Evolutionary conservation across 2,797 vertebrate species (phyloP), one percentile per base, ranked within the genome.

Genomic region (Tragelaphus eurycerus): DNA sequence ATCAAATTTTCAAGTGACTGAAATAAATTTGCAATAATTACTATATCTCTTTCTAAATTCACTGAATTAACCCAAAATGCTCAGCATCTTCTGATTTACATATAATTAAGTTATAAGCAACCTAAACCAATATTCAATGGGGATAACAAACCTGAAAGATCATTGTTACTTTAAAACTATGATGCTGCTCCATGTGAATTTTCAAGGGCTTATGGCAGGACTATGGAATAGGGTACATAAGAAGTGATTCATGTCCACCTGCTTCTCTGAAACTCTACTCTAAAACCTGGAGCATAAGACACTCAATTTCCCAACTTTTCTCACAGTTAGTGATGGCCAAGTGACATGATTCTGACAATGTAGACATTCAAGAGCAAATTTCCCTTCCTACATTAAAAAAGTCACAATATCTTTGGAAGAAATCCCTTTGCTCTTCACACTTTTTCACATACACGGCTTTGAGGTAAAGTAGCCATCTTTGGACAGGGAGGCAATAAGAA

Each of bases 1-100:
- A 99, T 98, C 88, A 99, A 98, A 93, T 97, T 98, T 93, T 99
- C 99, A 55, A 99, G 98, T 95, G 99, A 99, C 99, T 99, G 97
- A 98, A 98, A 98, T 4, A 97, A 54, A 97, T 62, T 95, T 90
- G 85, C 52, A 97, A 98, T 84, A 96, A 94, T 97, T 82, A 96
- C 57, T 89, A 86, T 62, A 87, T 97, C 19, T 91, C 25, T 34
- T 90, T 79, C 46, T 86, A 85, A 93, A 92, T 78, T 57, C 7
- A 93, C 10, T 88, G 78, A 91, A 79, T 95, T 64, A 86, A 79
- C 17, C 86, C 13, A 83, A 89, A 97, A 74, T 93, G 48, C 6
- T 88, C 2, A 31, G 23, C 46, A 92, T 78, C 25, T 82, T 86
- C 38, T 92, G 7, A 90, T 95, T 92, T 83, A 55, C 48, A 90